Base-by-base conservation (phyloP, 2,113 vertebrate species). In the Chaetodon trifascialis region DNA sequence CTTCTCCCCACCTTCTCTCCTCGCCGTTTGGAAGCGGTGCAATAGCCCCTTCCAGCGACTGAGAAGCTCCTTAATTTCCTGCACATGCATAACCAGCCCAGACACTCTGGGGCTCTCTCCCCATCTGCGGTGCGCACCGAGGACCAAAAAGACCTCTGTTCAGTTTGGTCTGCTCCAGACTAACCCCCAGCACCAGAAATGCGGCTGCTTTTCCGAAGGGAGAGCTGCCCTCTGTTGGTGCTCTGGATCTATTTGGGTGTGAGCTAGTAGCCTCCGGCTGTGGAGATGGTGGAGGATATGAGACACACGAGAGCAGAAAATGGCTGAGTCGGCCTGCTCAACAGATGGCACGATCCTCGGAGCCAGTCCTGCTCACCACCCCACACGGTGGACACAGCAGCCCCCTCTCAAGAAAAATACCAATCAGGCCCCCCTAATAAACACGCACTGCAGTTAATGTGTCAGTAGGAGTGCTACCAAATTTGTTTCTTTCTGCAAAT, bases 261-360 rank as follows among this genome's bases (percentile, higher is more conserved):
- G 80, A 82, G 84, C 73, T 70, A 7, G 83, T 70, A 7, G 83
- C 90, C 90, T 82, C 82, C 54, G 88, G 86, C 84, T 83, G 80
- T 68, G 78, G 88, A 86, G 68, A 62, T 12, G 74, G 76, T 82
- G 81, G 72, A 76, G 81, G 85, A 90, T 77, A 86, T 74, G 82
- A 88, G 87, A 88, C 85, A 84, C 21, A 71, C 25, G 19, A 78
- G 86, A 82, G 86, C 82, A 85, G 83, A 91, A 92, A 92, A 93
- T 86, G 93, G 92, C 90, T 90, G 92, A 93, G 82, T 91, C 79
- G 90, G 89, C 89, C 84, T 81, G 90, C 85, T 91, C 86, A 91
- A 93, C 94, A 95, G 93, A 94, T 94, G 93, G 94, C 87, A 19
- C 49, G 7, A 46, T 80, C 75, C 85, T 91, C 69, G 4, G 79